phyloP scores from a whole-genome alignment of 2,888 invertebrate genomes.

The Philhelius pedissequus region DNA sequence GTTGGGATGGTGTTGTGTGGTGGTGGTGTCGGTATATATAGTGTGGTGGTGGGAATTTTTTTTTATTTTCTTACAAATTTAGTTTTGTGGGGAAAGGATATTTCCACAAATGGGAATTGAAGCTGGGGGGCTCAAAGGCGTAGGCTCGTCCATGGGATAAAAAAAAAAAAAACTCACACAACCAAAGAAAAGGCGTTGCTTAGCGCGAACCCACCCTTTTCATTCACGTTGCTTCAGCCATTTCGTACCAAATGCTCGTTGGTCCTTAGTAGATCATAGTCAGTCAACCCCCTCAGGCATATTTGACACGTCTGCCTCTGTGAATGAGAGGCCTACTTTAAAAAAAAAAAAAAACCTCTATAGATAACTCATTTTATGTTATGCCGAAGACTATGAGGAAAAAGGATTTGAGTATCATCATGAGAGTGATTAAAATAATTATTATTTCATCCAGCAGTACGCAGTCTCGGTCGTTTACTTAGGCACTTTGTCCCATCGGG shows the following conservation, averaged over 20 bases:
- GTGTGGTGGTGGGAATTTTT: background rate
- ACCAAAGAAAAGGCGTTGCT: constrained; percentile 61
- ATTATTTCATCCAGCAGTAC: constrained; percentile 22
- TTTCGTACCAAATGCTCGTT: constrained; percentile 40
- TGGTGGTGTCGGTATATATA: background rate
- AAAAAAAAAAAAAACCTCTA: background rate
- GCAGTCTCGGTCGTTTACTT: constrained; percentile 66
- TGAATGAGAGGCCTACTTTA: constrained; percentile 53
- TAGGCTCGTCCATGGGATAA: constrained; percentile 28
- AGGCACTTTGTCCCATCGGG: constrained; percentile 36
- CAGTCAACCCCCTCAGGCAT: constrained; percentile 58
- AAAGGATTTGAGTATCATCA: constrained; percentile 29
- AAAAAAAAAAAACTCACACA: constrained; percentile 4
- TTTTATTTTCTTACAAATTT: constrained; percentile 46
- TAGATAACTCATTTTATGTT: background rate
- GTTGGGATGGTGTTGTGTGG: background rate
- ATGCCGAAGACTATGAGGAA: background rate
- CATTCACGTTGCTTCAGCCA: constrained; percentile 11
- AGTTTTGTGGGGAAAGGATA: constrained; percentile 44
- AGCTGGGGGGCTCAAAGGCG: constrained; percentile 32
- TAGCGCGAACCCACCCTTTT: constrained; percentile 61
- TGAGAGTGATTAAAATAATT: constrained; percentile 22
- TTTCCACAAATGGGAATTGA: constrained; percentile 46
- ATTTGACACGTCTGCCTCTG: constrained; percentile 41
- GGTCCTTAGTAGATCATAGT: constrained; percentile 56